Percentiles rank a stretch among this genome's conserved stretches.
These are phyloP conservation scores for Hormiphora californensis DNA, from an alignment of 37 sponge, comb jelly and placozoan species.

Conservation along the genomic window DNA sequence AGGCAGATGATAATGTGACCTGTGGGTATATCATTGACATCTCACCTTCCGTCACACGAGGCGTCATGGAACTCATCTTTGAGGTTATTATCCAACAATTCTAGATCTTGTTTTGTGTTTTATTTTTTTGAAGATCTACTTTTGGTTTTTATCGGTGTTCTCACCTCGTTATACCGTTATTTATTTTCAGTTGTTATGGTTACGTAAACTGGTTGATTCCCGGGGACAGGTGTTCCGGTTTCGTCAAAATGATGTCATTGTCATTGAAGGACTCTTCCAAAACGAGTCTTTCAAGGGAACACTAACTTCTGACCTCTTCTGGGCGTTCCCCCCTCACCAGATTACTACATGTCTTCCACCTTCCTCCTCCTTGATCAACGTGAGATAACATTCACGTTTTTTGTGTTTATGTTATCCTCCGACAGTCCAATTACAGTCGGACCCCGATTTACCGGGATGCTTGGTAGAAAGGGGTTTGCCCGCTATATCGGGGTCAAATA, in stretches of 20 bases:
- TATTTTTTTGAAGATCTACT: no score
- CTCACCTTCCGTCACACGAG: slow-evolving; percentile 9
- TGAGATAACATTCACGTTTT: no score
- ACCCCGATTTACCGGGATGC: no score
- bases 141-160: no score
- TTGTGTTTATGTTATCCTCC: neutral
- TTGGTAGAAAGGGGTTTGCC: no score
- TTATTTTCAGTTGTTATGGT: neutral
- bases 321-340: neutral
- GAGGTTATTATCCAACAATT: slow-evolving; percentile 7
- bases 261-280: slow-evolving; percentile 49
- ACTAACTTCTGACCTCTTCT: neutral
- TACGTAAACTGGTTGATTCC: neutral
- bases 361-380: no score
- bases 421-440: no score
- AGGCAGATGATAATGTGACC: no score
- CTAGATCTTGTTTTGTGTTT: no score
- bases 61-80: neutral
- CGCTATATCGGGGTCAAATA: no score
- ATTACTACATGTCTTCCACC: neutral
- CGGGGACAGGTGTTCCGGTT: slow-evolving; percentile 1
- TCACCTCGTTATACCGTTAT: no score
- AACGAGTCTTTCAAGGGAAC: no score
- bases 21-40: slow-evolving; percentile 2
- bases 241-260: neutral